Base-by-base conservation (phyloP, 2,113 vertebrate genomes). In the Amia ocellicauda region DNA sequence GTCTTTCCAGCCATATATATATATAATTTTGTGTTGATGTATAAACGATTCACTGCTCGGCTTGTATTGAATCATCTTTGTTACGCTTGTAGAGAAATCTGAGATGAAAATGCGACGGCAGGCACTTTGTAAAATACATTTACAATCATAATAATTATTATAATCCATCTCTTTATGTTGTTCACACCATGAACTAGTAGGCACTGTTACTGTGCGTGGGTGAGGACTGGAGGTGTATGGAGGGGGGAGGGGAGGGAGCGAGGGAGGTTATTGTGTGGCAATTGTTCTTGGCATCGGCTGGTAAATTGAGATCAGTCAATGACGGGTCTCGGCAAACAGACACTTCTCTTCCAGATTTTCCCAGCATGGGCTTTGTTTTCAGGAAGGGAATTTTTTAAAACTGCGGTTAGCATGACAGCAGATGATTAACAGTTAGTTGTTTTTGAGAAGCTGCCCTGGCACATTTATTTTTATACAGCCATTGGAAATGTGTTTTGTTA, bases 391-490 rank as follows among this genome's bases (percentile, higher is more conserved):
- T n/a, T n/a, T n/a, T 19, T 31, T 7, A 36, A 41, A 27, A 47
- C 17, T 41, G 42, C 3, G 26, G 53, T 63, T 11, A 43, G 42
- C 17, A 23, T 45, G 16, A 24, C 41, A 43, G 36, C 54, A 61
- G 20, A 74, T 19, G 29, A 68, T 64, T 68, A 76, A 74, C 68
- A 67, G 66, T 75, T 69, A 71, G 76, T 77, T 78, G 73, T 68
- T 75, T 31, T 60, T 71, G 22, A 72, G 60, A 63, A 59, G 68
- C 43, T 67, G 52, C 59, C 47, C 60, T 20, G 26, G 56, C 58
- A 56, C 59, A 67, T 73, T 75, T 76, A 73, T 79, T 75, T 75
- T 78, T 59, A 75, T 66, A 50, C 62, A 47, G 68, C 74, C 61
- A 52, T 58, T 77, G 65, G 42, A 72, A 66, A 52, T 54, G 63